phyloP scores from a whole-genome alignment of 64 coral and sea anemone genomes.

The Montipora capricornis region DNA sequence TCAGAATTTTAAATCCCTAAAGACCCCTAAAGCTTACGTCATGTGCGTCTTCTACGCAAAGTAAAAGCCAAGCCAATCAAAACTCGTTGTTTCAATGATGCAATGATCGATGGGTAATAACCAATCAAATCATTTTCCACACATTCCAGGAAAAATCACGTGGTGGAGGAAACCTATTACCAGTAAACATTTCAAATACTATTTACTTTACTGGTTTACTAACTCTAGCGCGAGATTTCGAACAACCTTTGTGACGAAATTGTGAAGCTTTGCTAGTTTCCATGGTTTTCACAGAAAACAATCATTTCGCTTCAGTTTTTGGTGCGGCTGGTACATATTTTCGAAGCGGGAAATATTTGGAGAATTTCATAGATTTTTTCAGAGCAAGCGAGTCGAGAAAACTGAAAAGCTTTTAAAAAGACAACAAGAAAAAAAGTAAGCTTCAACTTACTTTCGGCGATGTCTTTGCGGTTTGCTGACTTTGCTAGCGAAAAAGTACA shows the following conservation, averaged over 20 bases:
- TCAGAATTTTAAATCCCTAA: too few relatives aligned
- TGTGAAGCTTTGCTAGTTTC: not conserved
- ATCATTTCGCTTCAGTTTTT: slow-evolving; percentile 37
- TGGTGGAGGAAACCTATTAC: too few relatives aligned
- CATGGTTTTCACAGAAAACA: slow-evolving; percentile 13
- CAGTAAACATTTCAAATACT: too few relatives aligned
- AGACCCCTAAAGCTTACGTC: too few relatives aligned
- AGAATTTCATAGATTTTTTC: not conserved
- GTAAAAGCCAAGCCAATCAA: too few relatives aligned
- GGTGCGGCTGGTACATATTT: slow-evolving; percentile 1
- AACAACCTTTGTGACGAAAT: not conserved
- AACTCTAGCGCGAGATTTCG: slow-evolving; percentile 2
- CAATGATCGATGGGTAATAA: too few relatives aligned
- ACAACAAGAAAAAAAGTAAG: not conserved
- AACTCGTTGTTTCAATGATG: too few relatives aligned
- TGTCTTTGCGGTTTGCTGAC: not conserved
- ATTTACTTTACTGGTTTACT: too few relatives aligned
- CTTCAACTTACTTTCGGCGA: not conserved
- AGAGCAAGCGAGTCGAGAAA: not conserved
- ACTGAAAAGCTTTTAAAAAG: not conserved
- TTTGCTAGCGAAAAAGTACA: too few relatives aligned
- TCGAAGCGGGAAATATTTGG: not conserved
- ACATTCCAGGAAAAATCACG: too few relatives aligned
- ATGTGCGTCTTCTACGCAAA: too few relatives aligned
- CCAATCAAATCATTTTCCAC: too few relatives aligned